phyloP scores from a whole-genome alignment of 2,888 invertebrate genomes.

The Acrobasis suavella region DNA sequence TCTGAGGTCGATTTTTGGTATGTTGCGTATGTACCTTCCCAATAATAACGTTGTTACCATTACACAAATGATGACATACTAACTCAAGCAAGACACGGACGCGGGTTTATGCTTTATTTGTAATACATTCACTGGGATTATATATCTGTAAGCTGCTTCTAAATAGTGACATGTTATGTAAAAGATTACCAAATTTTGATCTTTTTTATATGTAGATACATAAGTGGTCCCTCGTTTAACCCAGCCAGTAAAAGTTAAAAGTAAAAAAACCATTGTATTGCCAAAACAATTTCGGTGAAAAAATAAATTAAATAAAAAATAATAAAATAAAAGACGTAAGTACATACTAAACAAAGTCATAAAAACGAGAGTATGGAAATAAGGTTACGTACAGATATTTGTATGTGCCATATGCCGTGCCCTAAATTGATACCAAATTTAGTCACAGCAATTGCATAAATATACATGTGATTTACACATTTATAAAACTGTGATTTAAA shows the following conservation, averaged over 20 bases:
- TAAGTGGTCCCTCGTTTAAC: no score
- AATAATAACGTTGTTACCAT: conserved; percentile 18
- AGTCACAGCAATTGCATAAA: conserved; percentile 52
- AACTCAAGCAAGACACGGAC: conserved; percentile 10
- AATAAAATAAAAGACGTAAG: no score
- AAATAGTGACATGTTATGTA: background rate
- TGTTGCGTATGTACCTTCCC: conserved; percentile 19
- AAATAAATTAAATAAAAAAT: no score
- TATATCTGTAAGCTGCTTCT: background rate
- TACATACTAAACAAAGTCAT: no score
- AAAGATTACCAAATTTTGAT: background rate
- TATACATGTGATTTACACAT: conserved; percentile 41
- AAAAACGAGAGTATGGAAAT: no score
- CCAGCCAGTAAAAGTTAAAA: no score
- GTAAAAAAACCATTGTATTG: no score
- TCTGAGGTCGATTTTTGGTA: conserved; percentile 34
- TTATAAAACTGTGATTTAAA: conserved; percentile 41
- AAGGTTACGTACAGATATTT: background rate
- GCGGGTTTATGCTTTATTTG: conserved; percentile 7
- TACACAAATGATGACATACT: conserved; percentile 19
- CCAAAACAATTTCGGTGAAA: no score
- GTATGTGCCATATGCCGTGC: conserved; percentile 30
- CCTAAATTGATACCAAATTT: conserved; percentile 45
- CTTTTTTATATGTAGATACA: no score
- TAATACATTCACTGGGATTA: conserved; percentile 1